Conservation (phyloP, 2,888 invertebrate species). For the Xestoiulus laeticollis region DNA sequence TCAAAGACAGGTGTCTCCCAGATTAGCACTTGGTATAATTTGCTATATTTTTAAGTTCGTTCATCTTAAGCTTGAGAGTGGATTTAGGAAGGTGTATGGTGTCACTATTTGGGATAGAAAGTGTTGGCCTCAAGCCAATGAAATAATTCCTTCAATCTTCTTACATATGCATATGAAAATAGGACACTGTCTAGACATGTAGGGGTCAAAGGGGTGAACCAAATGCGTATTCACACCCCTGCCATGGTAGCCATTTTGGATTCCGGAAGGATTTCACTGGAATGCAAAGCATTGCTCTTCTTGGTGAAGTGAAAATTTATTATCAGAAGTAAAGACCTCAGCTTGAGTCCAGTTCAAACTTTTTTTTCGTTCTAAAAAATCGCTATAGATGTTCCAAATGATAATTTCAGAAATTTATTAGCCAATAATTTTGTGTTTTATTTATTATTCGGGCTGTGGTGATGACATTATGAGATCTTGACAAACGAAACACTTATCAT, state of each 20-base stretch:
- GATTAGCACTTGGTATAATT: neutral
- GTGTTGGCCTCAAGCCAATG: conserved; percentile 16
- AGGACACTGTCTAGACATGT: conserved; percentile 49
- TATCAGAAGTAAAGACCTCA: neutral
- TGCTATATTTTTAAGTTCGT: neutral
- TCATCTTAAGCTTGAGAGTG: neutral
- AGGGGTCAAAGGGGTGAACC: conserved; percentile 45
- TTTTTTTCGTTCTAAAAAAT: neutral
- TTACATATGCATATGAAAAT: conserved; percentile 44
- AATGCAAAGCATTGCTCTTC: neutral
- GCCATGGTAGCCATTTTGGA: conserved; percentile 35
- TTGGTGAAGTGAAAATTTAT: neutral
- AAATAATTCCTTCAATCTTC: conserved; percentile 15
- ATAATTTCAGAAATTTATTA: neutral
- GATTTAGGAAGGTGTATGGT: conserved; percentile 1
- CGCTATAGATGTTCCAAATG: neutral
- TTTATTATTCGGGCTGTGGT: neutral
- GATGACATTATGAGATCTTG: neutral
- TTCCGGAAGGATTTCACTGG: neutral
- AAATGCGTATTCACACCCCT: neutral
- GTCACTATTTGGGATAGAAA: conserved; percentile 1
- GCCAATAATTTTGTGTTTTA: neutral
- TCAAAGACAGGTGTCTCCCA: neutral
- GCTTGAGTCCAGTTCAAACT: neutral
- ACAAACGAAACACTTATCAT: neutral